phyloP scores from a whole-genome alignment of 2,888 invertebrate species.

The Oxystoma pomonae region DNA sequence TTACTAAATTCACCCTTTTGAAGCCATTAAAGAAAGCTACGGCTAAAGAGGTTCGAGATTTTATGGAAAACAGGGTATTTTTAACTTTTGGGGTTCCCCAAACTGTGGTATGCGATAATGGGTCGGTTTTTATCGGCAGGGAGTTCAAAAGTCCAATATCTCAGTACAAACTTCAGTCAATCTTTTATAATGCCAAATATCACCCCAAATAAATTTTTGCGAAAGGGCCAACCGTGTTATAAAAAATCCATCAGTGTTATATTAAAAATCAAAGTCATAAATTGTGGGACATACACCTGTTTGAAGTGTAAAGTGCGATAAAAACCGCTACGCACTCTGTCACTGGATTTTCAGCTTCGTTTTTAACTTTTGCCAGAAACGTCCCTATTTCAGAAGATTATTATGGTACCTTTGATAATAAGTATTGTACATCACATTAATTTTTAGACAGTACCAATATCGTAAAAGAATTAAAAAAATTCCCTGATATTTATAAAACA shows the following conservation, averaged over 20 bases:
- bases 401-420: background rate
- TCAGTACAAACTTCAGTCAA: background rate
- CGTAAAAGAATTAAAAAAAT: background rate
- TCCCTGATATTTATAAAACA: background rate
- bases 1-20: background rate
- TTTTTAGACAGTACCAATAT: background rate
- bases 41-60: background rate
- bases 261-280: background rate
- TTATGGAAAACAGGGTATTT: background rate
- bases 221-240: background rate
- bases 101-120: background rate
- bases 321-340: background rate
- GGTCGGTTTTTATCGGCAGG: background rate
- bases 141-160: background rate
- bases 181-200: background rate
- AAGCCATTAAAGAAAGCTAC: background rate
- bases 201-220: background rate
- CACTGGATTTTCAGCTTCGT: background rate
- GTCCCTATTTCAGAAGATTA: background rate
- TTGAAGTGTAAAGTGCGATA: background rate
- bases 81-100: background rate
- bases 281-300: background rate
- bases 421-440: background rate
- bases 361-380: background rate
- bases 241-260: too few species aligned